Evolutionary conservation across 2,797 vertebrate species (phyloP).

Genomic region (Hydrocynus forskahlii): DNA sequence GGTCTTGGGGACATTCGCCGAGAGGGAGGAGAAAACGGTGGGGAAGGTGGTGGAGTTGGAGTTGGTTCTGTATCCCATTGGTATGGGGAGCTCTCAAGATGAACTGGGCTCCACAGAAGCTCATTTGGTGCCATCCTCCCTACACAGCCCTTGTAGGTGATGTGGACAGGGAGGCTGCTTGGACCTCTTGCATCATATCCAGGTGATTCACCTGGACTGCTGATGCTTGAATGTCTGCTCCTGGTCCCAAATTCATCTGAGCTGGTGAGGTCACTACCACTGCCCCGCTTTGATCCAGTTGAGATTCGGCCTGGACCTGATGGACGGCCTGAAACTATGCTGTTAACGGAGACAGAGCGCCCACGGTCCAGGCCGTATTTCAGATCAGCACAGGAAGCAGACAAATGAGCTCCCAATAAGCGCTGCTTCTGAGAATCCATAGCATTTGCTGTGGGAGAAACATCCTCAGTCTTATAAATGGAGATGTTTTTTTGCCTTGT

Average conservation of each 20-base stretch:
- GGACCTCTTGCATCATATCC: constrained; percentile 16
- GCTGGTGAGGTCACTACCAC: constrained; percentile 70
- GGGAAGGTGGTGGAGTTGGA: constrained; percentile 77
- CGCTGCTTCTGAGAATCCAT: constrained; percentile 39
- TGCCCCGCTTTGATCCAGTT: constrained; percentile 73
- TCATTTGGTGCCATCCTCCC: constrained; percentile 20
- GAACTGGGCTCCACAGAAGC: constrained; percentile 53
- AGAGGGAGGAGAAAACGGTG: constrained; percentile 67
- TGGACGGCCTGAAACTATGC: constrained; percentile 74
- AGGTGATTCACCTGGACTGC: constrained; percentile 36
- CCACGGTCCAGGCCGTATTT: constrained; percentile 78
- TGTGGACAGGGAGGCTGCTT: constrained; percentile 27
- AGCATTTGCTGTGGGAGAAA: constrained; percentile 47
- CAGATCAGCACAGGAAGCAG: constrained; percentile 74
- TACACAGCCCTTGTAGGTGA: constrained; percentile 26
- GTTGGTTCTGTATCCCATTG: constrained; percentile 67
- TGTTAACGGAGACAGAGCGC: constrained; percentile 76
- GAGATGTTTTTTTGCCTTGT: constrained; percentile 63
- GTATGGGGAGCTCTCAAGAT: constrained; percentile 59
- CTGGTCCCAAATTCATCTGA: constrained; percentile 42
- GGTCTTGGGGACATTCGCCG: constrained; percentile 71
- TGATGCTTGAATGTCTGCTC: constrained; percentile 27
- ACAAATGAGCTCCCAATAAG: constrained; percentile 31
- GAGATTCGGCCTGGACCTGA: constrained; percentile 79
- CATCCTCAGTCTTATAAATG: constrained; percentile 62